Base-by-base conservation (phyloP, 2,888 invertebrate species). In the Leucophora obtusa region DNA sequence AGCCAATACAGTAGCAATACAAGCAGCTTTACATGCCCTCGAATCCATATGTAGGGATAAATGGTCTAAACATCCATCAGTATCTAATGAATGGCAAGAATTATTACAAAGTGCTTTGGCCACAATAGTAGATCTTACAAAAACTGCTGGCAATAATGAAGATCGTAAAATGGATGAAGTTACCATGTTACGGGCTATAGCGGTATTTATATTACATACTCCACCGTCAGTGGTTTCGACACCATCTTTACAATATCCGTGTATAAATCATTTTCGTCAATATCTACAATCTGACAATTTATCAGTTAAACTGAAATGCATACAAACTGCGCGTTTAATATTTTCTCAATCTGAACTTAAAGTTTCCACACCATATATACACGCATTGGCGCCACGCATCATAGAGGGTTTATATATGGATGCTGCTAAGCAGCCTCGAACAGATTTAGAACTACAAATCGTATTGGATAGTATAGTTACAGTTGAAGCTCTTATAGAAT, bases 191-290 rank as follows among this genome's bases (percentile, higher is more conserved):
- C 92, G 96, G 82, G 95, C 97, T 0, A 95, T 98, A 87, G 95
- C 96, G 2, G 96, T 97, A 9, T 95, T 98, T 85, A 93, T 98
- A 80, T 93, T 96, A 53, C 94, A 96, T 85, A 95, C 97, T 8
- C 95, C 96, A 1, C 93, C 95, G 0, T 93, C 94, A 84, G 94
- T 96, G 11, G 93, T 95, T 11, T 92, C 93, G 35, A 94, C 95
- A 38, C 95, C 96, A 11, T 95, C 96, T 85, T 91, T 98, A 69
- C 95, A 96, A 89, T 96, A 96, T 90, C 97, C 97, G 0, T 97
- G 97, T 87, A 96, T 98, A 85, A 96, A 97, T 91, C 95, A 97
- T 87, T 97, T 97, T 91, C 92, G 96, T 47, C 96, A 96, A 86
- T 96, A 96, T 85, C 92, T 96, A 68, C 94, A 94, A 86, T 93